phyloP scores from a whole-genome alignment of 2,888 invertebrate species.

The Tortrix viridana region DNA sequence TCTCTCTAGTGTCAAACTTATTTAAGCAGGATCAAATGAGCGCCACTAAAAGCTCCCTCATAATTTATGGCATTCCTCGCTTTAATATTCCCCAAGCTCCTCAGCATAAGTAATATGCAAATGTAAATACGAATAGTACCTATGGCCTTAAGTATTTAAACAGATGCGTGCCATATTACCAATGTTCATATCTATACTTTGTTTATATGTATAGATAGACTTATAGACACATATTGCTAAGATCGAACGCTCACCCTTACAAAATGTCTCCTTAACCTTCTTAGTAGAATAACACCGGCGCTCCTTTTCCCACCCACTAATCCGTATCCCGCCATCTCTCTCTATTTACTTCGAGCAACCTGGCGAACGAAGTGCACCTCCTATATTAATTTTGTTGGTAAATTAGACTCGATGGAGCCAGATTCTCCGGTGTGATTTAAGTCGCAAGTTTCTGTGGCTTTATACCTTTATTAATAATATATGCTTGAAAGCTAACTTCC shows the following conservation, averaged over 20 bases:
- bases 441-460: neutral
- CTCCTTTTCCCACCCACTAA: constrained; percentile 44
- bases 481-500: neutral
- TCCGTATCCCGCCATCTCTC: constrained; percentile 41
- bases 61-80: constrained; percentile 14
- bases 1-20: constrained; percentile 1
- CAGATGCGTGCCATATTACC: neutral
- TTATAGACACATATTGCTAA: constrained; percentile 44
- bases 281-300: constrained; percentile 50
- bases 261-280: constrained; percentile 53
- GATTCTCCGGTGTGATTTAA: constrained; percentile 42
- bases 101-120: no score
- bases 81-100: constrained; percentile 7
- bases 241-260: constrained; percentile 50
- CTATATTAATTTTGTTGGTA: constrained; percentile 52
- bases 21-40: neutral
- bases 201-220: constrained; percentile 25
- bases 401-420: constrained; percentile 45
- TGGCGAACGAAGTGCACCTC: constrained; percentile 41
- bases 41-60: constrained; percentile 7
- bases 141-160: neutral
- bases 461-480: constrained; percentile 8
- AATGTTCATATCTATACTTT: constrained; percentile 7
- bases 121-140: constrained; percentile 10
- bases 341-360: constrained; percentile 49